Evolutionary conservation across 2,888 invertebrate species (phyloP).

Genomic region (Eupsilia transversa): DNA sequence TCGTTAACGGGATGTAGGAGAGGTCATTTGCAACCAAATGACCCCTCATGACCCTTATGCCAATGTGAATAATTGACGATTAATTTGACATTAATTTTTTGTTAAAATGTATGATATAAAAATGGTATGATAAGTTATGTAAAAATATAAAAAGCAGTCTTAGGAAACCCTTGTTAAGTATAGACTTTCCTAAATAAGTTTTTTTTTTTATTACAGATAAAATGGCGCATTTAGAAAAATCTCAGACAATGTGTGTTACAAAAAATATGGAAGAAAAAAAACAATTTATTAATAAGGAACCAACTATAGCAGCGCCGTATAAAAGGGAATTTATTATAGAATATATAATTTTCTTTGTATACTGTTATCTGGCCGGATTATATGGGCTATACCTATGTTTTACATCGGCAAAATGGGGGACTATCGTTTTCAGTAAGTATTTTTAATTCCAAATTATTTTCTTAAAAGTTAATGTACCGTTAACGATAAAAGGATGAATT

Average conservation of each 20-base stretch:
- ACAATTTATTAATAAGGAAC: conserved; percentile 43
- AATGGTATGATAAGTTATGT: too few relatives aligned
- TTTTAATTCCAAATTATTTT: neutral
- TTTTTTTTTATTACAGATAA: neutral
- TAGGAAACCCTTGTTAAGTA: too few relatives aligned
- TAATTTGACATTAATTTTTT: too few relatives aligned
- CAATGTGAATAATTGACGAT: too few relatives aligned
- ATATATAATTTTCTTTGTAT: conserved; percentile 68
- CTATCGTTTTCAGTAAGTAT: conserved; percentile 71
- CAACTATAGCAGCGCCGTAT: conserved; percentile 67
- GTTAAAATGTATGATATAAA: too few relatives aligned
- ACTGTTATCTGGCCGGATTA: conserved; percentile 67
- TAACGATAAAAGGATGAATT: too few relatives aligned
- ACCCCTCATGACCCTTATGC: too few relatives aligned
- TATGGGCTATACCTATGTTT: conserved; percentile 72
- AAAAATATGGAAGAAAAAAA: neutral
- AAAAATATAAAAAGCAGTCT: too few relatives aligned
- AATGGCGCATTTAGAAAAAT: neutral
- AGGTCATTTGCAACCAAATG: too few relatives aligned
- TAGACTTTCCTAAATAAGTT: neutral
- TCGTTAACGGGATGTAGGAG: too few relatives aligned
- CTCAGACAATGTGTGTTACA: neutral
- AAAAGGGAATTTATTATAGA: conserved; percentile 67
- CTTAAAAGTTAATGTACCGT: too few relatives aligned
- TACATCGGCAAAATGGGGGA: conserved; percentile 70